Evolutionary conservation across 2,888 invertebrate species (phyloP).

Genomic region (Drosophila acutilabella): DNA sequence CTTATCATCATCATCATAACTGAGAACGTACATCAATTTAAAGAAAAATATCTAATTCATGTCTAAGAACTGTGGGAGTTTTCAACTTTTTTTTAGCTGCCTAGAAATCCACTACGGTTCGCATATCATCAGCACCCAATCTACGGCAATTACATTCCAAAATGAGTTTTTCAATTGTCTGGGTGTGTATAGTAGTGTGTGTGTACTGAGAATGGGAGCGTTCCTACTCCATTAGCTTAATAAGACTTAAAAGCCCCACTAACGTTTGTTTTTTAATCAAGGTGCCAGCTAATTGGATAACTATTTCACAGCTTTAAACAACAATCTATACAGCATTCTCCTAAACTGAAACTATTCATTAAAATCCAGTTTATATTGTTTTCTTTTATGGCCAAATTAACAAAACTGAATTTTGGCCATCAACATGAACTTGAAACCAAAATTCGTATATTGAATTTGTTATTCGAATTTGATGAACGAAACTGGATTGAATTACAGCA

Average conservation of each 20-base stretch:
- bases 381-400: constrained; percentile 27
- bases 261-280: constrained; percentile 18
- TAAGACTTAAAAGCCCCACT: constrained; percentile 23
- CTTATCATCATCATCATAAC: constrained; percentile 46
- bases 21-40: constrained; percentile 52
- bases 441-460: constrained; percentile 19
- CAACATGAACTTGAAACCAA: constrained; percentile 48
- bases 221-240: constrained; percentile 33
- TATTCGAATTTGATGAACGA: constrained; percentile 5
- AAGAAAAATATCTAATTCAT: constrained; percentile 67
- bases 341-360: constrained; percentile 19
- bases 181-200: background rate
- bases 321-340: constrained; percentile 4
- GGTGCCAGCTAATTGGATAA: constrained; percentile 30
- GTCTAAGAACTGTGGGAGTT: constrained; percentile 76
- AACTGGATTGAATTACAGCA: constrained; percentile 59
- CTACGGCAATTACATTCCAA: constrained; percentile 47
- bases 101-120: constrained; percentile 1
- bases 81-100: background rate
- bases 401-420: constrained; percentile 51
- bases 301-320: constrained; percentile 24
- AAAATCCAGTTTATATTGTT: constrained; percentile 23
- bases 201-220: constrained; percentile 35
- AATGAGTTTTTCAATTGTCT: constrained; percentile 15
- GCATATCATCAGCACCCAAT: constrained; percentile 53